A percentile compares a stretch with the other conserved stretches of the same genome.
Evolutionary conservation across 2,888 invertebrate species (phyloP).

Genomic region (Limnephilus auricula): DNA sequence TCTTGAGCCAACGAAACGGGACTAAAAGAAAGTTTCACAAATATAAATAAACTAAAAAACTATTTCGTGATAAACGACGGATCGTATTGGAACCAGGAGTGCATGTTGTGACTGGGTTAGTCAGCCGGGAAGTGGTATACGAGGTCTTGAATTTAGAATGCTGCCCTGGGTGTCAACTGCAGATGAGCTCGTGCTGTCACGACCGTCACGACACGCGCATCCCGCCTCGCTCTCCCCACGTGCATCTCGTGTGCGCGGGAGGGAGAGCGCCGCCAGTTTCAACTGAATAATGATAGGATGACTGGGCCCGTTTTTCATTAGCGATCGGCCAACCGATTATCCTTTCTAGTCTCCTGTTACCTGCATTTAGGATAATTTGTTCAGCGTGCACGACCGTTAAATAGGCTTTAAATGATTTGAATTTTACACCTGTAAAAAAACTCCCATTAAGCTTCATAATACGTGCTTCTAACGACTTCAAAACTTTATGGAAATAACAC

Average conservation of each 20-base stretch:
- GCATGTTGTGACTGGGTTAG: conserved; percentile 43
- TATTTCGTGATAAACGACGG: neutral
- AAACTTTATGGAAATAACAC: neutral
- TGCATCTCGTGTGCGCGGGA: neutral
- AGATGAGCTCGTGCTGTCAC: conserved; percentile 60
- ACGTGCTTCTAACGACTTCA: neutral
- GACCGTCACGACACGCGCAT: conserved; percentile 42
- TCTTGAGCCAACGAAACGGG: too few relatives aligned
- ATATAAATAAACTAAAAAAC: neutral
- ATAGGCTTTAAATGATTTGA: conserved; percentile 37
- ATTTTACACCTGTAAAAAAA: conserved; percentile 43
- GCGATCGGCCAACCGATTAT: conserved; percentile 59
- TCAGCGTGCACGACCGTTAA: conserved; percentile 49
- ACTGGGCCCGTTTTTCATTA: conserved; percentile 57
- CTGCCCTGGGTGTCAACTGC: conserved; percentile 57
- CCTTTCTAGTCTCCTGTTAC: conserved; percentile 55
- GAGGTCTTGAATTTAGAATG: conserved; percentile 50
- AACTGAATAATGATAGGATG: conserved; percentile 49
- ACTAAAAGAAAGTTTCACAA: neutral
- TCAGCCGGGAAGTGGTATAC: conserved; percentile 37
- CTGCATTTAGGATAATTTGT: conserved; percentile 51
- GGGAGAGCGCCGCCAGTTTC: conserved; percentile 6
- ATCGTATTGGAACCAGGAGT: conserved; percentile 12
- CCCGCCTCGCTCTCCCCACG: conserved; percentile 20
- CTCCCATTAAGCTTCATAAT: neutral